phyloP scores from a whole-genome alignment of 2,888 invertebrate genomes.

The Pimpla rufipes region DNA sequence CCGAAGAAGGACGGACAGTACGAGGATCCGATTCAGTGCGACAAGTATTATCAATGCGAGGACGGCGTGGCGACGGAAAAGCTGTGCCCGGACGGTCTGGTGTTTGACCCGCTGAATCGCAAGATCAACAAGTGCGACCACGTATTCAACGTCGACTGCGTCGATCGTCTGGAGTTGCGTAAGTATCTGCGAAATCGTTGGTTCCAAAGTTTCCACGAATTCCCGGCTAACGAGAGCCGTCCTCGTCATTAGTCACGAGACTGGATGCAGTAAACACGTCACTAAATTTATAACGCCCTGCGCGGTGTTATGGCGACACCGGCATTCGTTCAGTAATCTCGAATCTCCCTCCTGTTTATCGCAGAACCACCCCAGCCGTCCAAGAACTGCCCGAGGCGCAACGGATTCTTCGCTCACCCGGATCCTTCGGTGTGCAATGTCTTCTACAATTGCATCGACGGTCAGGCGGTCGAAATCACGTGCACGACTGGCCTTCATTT shows the following conservation, averaged over 20 bases:
- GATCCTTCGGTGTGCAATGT: constrained; percentile 93
- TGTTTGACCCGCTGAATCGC: constrained; percentile 94
- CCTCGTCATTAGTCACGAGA: constrained; percentile 8
- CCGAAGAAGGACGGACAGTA: constrained; percentile 94
- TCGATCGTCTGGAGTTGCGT: constrained; percentile 95
- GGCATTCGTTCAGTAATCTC: constrained; percentile 14
- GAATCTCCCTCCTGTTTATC: constrained; percentile 28
- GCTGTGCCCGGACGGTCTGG: constrained; percentile 95
- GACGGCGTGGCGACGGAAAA: constrained; percentile 91
- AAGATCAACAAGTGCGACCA: constrained; percentile 97
- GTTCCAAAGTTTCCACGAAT: constrained; percentile 42
- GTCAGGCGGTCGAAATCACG: constrained; percentile 91
- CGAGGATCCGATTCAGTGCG: constrained; percentile 93
- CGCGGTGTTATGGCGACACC: neutral
- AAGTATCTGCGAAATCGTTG: constrained; percentile 85
- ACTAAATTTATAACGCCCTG: neutral
- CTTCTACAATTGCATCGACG: constrained; percentile 96
- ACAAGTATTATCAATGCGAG: constrained; percentile 93
- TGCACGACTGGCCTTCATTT: constrained; percentile 96
- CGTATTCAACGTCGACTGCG: constrained; percentile 96
- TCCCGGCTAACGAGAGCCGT: constrained; percentile 19
- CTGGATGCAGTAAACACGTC: constrained; percentile 3
- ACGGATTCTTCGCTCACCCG: constrained; percentile 97
- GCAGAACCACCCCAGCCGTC: constrained; percentile 92
- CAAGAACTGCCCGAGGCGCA: constrained; percentile 92